Conservation (phyloP, 2,888 invertebrate species). For the Cataglyphis altisquamis region DNA sequence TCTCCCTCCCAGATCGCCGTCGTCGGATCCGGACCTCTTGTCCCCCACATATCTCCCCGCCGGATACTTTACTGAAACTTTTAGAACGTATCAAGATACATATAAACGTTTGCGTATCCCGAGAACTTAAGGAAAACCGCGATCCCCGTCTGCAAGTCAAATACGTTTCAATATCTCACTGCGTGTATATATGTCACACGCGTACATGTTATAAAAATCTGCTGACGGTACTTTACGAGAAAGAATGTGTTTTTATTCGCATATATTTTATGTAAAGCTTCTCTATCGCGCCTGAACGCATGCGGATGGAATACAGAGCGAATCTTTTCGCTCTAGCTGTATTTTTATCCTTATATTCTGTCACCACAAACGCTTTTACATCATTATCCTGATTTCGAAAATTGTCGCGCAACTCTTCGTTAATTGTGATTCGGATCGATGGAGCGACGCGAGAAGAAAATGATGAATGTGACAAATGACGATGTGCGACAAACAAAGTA, state of each 20-base stretch:
- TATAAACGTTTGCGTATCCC: constrained; percentile 18
- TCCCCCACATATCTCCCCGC: not conserved
- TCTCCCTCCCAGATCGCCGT: not conserved
- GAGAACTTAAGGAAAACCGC: constrained; percentile 5
- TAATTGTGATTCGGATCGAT: not conserved
- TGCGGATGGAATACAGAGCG: not conserved
- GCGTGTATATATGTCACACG: constrained; percentile 11
- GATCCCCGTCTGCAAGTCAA: constrained; percentile 40
- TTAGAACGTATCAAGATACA: constrained; percentile 32
- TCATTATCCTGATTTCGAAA: not conserved
- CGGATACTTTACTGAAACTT: constrained; percentile 24
- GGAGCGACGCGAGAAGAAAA: not conserved
- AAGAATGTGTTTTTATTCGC: not conserved
- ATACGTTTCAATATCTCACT: constrained; percentile 32
- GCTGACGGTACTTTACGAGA: not conserved
- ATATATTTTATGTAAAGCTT: constrained; percentile 1
- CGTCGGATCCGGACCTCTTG: not conserved
- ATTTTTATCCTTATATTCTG: not conserved
- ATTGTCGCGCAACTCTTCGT: not conserved
- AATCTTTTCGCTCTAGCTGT: not conserved
- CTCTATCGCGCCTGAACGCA: not conserved
- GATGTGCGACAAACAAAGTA: constrained; percentile 5
- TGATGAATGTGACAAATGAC: constrained; percentile 34
- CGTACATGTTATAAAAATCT: not conserved
- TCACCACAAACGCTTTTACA: not conserved